These are phyloP conservation scores for Ectropis grisescens DNA, from an alignment of 1,140 invertebrate species.

Conservation along the genomic window DNA sequence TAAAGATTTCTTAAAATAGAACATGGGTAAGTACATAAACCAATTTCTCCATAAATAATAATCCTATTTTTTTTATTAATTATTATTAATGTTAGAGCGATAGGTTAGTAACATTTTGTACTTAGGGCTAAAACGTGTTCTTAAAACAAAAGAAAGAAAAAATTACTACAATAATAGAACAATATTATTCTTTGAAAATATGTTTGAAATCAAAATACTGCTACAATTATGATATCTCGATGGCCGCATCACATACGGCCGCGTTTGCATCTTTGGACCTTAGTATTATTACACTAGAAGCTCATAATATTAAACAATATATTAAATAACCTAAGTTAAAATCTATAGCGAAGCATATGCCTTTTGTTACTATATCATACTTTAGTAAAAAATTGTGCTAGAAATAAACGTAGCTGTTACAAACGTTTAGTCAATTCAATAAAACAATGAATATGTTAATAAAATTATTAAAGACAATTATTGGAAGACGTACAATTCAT, in stretches of 20 bases:
- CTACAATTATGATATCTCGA: conserved; percentile 27
- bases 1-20: conserved; percentile 36
- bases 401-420: conserved; percentile 15
- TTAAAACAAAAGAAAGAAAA: conserved; percentile 20
- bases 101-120: conserved; percentile 37
- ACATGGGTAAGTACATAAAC: conserved; percentile 54
- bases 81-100: conserved; percentile 19
- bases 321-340: conserved; percentile 31
- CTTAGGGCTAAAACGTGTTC: conserved; percentile 42
- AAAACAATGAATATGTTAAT: conserved; percentile 9
- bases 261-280: conserved; percentile 54
- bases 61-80: conserved; percentile 17
- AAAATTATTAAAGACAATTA: conserved; percentile 17
- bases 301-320: conserved; percentile 29
- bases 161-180: conserved; percentile 12
- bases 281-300: conserved; percentile 48
- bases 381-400: conserved; percentile 44
- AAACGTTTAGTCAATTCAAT: conserved; percentile 7
- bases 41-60: conserved; percentile 43
- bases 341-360: conserved; percentile 29
- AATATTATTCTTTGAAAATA: conserved; percentile 24
- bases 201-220: conserved; percentile 43
- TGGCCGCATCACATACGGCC: conserved; percentile 35
- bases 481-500: conserved; percentile 31
- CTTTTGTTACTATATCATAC: conserved; percentile 19